Evolutionary conservation across 2,888 invertebrate genomes (phyloP).

Genomic region (Dorcus parallelipipedus): DNA sequence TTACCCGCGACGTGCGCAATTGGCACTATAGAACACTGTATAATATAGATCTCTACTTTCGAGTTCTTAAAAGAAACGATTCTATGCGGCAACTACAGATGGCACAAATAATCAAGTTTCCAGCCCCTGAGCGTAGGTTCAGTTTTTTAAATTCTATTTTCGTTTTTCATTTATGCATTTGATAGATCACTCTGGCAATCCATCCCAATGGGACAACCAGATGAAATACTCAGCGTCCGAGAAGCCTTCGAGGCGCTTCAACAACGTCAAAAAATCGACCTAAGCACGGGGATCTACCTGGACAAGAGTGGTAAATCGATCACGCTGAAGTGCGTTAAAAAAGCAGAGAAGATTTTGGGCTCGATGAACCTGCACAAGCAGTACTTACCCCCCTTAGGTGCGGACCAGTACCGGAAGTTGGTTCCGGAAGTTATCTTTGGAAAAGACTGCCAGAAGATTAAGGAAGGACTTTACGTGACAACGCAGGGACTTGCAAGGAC

Average conservation of each 20-base stretch:
- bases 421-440: slow-evolving; percentile 87
- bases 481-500: slow-evolving; percentile 95
- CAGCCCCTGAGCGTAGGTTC: too few relatives aligned
- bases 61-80: too few relatives aligned
- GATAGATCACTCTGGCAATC: slow-evolving; percentile 79
- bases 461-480: slow-evolving; percentile 54
- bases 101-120: too few relatives aligned
- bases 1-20: too few relatives aligned
- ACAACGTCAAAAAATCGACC: slow-evolving; percentile 92
- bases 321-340: slow-evolving; percentile 82
- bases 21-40: too few relatives aligned
- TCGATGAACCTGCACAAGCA: slow-evolving; percentile 81
- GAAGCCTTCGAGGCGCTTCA: slow-evolving; percentile 91
- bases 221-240: slow-evolving; percentile 94
- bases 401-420: slow-evolving; percentile 77
- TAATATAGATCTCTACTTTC: too few relatives aligned
- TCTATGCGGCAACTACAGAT: too few relatives aligned
- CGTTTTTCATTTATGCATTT: slow-evolving; percentile 2
- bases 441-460: slow-evolving; percentile 63
- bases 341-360: slow-evolving; percentile 76
- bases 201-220: slow-evolving; percentile 95
- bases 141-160: too few relatives aligned
- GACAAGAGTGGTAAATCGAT: slow-evolving; percentile 97
- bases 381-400: slow-evolving; percentile 89
- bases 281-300: slow-evolving; percentile 94